phyloP scores from a whole-genome alignment of 2,113 vertebrate genomes.

The Peromyscus californicus region DNA sequence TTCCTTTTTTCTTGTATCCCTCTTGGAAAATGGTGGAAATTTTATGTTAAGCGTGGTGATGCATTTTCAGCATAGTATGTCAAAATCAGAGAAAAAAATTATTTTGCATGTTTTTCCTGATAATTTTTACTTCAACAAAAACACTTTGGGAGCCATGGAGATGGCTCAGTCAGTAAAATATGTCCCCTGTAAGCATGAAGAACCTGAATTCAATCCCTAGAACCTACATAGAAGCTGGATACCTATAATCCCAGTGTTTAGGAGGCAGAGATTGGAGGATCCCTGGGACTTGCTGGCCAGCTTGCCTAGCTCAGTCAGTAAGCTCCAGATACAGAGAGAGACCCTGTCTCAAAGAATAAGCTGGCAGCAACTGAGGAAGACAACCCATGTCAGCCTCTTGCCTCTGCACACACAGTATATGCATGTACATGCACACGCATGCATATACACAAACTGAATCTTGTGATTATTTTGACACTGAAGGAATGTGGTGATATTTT shows the following conservation, averaged over 20 bases:
- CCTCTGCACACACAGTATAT: neutral
- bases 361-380: neutral
- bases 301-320: neutral
- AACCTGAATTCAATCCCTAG: neutral
- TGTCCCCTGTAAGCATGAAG: too few species aligned
- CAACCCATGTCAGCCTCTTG: neutral
- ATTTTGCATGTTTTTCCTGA: conserved; percentile 22
- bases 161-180: neutral
- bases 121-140: conserved; percentile 17
- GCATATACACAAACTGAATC: neutral
- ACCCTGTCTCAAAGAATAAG: neutral
- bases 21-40: conserved; percentile 32
- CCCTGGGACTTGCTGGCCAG: neutral
- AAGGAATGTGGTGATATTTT: neutral
- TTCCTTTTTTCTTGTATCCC: conserved; percentile 26
- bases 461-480: conserved; percentile 41
- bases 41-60: neutral
- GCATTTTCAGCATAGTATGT: conserved; percentile 7
- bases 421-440: neutral
- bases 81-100: conserved; percentile 9
- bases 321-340: neutral
- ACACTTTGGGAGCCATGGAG: neutral
- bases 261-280: neutral
- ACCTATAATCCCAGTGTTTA: too few species aligned
- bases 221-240: neutral